phyloP scores from a whole-genome alignment of 2,888 invertebrate genomes.

The Acanthosepion esculentum region DNA sequence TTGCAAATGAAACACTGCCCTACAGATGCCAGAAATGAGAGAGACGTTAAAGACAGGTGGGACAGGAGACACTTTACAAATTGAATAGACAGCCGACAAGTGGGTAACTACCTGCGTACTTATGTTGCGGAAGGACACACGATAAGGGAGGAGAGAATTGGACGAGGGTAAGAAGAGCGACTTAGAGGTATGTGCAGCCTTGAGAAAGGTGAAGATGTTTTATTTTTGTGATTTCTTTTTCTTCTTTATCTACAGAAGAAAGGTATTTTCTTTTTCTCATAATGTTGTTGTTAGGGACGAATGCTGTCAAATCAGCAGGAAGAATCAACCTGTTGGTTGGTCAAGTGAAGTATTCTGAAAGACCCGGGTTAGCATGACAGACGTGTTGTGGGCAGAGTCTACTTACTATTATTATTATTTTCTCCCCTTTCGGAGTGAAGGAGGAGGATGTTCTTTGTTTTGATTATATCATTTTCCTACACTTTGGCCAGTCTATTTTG shows the following conservation, averaged over 20 bases:
- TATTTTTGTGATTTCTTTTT: not conserved
- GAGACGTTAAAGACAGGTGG: not conserved
- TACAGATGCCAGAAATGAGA: not conserved
- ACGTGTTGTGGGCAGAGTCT: not conserved
- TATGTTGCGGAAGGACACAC: not conserved
- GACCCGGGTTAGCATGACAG: not conserved
- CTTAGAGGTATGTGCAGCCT: not conserved
- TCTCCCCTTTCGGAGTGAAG: not conserved
- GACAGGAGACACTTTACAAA: not conserved
- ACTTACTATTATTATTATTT: not conserved
- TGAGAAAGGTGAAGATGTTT: too few relatives aligned
- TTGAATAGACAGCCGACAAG: not conserved
- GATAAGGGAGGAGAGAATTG: not conserved
- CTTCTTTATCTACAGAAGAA: not conserved
- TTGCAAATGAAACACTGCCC: not conserved
- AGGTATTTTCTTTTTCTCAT: slow-evolving; percentile 13
- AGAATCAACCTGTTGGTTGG: not conserved
- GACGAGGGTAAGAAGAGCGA: not conserved
- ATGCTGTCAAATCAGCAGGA: not conserved
- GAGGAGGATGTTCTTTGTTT: not conserved
- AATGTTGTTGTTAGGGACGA: slow-evolving; percentile 33
- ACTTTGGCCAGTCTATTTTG: not conserved
- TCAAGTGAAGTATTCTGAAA: not conserved
- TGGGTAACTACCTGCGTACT: not conserved
- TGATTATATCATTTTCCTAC: not conserved